Evolutionary conservation across 2,113 vertebrate genomes (phyloP), one percentile per base, ranked within the genome.

Genomic region (Engystomops pustulosus): DNA sequence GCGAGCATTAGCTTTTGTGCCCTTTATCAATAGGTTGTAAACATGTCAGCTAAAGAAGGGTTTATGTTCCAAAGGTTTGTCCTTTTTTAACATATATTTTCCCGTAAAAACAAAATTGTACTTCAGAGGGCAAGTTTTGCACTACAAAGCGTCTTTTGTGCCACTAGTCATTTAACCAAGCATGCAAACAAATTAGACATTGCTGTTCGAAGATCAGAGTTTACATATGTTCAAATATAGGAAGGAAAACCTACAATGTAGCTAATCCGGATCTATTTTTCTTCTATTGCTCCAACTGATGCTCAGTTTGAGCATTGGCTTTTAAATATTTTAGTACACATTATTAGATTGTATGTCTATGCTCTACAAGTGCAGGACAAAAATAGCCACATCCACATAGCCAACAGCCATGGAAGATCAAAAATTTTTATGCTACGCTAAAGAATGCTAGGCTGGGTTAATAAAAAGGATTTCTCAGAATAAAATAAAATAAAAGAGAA

Each of bases 1-100:
- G 60, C 4, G 55, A 49, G 23, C 27, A 80, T 80, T 68, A 47
- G 38, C 60, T 68, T 67, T 80, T 80, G 78, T 80, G 44, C 78
- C 62, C 60, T 51, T 49, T 67, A 68, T 67, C 78, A 80, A 80
- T 80, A 32, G 78, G 60, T 68, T 80, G 78, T 80, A 80, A 67
- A 80, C 78, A 49, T 80, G 78, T 80, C 58, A 80, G 60, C n/a
- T 80, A 68, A 25, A 27, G 27, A 49, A 49, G 41, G 41, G 41
- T 79, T 79, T 79, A 79, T 47, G 38, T 79, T 47, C 36, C 38
- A 18, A 51, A 80, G 78, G n/a, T 45, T 62, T 65, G 58, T 65
- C 23, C 23, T 55, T 11, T 65, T 79, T 60, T 62, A 53, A 38
- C 41, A 80, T 45, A 27, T n/a, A 68, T 80, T 44, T 72, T 45